phyloP scores from a whole-genome alignment of 2,888 invertebrate species.

The Clitarchus hookeri region DNA sequence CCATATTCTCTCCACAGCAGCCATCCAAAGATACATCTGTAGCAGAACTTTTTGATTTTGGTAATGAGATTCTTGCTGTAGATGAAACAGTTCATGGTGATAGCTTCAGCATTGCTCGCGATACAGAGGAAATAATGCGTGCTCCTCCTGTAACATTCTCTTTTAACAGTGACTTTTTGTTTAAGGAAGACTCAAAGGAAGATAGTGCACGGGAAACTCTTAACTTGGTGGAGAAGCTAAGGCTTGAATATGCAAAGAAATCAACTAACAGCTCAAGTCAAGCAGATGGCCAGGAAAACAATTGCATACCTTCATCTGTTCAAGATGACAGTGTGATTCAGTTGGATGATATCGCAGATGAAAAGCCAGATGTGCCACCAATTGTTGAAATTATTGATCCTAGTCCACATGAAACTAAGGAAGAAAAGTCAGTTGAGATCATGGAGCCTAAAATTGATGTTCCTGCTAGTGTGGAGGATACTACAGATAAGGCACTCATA shows the following conservation, averaged over 20 bases:
- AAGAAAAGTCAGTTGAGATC: conserved; percentile 24
- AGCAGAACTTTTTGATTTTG: conserved; percentile 67
- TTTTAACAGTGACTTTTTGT: conserved; percentile 67
- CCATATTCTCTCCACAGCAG: conserved; percentile 74
- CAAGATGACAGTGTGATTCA: conserved; percentile 40
- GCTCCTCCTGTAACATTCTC: conserved; percentile 59
- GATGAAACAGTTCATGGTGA: conserved; percentile 65
- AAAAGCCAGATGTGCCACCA: conserved; percentile 42
- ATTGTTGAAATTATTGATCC: conserved; percentile 30
- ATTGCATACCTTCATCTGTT: conserved; percentile 34
- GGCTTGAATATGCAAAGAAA: conserved; percentile 73
- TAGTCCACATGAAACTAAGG: conserved; percentile 23
- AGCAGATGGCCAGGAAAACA: conserved; percentile 52
- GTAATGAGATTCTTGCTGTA: conserved; percentile 62
- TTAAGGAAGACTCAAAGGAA: conserved; percentile 80
- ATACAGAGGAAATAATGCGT: conserved; percentile 66
- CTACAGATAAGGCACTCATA: conserved; percentile 24
- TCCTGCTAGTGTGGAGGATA: conserved; percentile 22
- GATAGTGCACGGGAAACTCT: conserved; percentile 82
- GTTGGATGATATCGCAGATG: conserved; percentile 31
- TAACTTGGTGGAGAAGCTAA: conserved; percentile 80
- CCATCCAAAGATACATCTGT: conserved; percentile 60
- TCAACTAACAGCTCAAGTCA: conserved; percentile 60
- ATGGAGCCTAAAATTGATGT: conserved; percentile 20
- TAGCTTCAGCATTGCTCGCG: conserved; percentile 65